These are phyloP conservation scores for Notodromas monacha DNA, from an alignment of 2,888 invertebrate species.

Conservation along the genomic window DNA sequence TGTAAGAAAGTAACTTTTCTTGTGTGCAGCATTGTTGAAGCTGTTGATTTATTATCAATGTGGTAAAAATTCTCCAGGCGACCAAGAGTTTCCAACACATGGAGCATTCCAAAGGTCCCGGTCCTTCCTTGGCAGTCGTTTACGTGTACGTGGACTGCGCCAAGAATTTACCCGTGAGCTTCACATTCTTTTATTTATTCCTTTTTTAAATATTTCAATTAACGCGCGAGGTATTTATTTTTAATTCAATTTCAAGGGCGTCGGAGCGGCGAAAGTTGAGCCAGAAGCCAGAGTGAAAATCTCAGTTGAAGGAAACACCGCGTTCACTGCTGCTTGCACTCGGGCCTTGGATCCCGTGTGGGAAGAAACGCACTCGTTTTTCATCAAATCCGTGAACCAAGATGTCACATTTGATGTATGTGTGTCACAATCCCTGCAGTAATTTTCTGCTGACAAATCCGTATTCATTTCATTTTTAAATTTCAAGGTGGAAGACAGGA, in stretches of 20 bases:
- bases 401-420: too few relatives aligned
- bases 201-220: constrained; percentile 9
- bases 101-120: constrained; percentile 12
- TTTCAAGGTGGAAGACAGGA: background rate
- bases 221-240: constrained; percentile 6
- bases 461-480: background rate
- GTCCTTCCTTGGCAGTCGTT: constrained; percentile 22
- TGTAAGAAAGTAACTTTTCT: constrained; percentile 29
- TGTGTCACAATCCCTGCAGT: too few relatives aligned
- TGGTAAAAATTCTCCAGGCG: background rate
- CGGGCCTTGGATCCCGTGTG: constrained; percentile 66
- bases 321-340: constrained; percentile 35
- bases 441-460: too few relatives aligned
- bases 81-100: constrained; percentile 10
- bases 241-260: constrained; percentile 13
- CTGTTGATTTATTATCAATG: background rate
- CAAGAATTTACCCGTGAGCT: constrained; percentile 51
- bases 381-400: too few relatives aligned
- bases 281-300: constrained; percentile 58
- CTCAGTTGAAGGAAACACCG: constrained; percentile 38
- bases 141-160: constrained; percentile 73
- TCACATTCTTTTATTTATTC: constrained; percentile 6
- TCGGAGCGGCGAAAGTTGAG: constrained; percentile 13
- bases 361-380: constrained; percentile 75
- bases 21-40: background rate